Base-by-base conservation (phyloP, 2,888 invertebrate species). In the Himalopsyche anomala region DNA sequence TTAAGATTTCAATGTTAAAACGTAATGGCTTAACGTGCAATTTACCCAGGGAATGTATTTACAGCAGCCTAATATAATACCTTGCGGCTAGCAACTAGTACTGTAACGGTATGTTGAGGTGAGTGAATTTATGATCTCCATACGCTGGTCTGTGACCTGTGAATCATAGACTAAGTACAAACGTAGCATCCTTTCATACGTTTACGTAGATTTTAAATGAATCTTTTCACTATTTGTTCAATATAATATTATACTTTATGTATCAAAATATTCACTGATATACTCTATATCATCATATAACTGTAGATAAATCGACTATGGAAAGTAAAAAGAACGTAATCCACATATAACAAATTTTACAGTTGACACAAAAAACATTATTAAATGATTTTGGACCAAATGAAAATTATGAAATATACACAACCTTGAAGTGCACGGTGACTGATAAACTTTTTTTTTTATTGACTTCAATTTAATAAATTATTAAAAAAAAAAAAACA, bases 11-110 rank as follows among this genome's bases (percentile, higher is more conserved):
- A 79, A 87, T 83, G 86, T 79, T 86, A 86, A 86, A 87, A 86
- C 80, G 81, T 42, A 87, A 87, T 86, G 84, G 85, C 83, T 87
- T 87, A 62, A 87, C 87, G 87, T 87, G 87, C 87, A 87, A 87
- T 87, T 87, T 87, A 87, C 86, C 87, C 84, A 83, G 86, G 81
- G 83, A 85, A 86, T 87, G 86, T 86, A 85, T 74, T 86, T 86
- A 84, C 83, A 84, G 62, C 62, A 19, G 62, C 62, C 62, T 80
- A 38, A 80, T 38, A 82, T 86, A 86, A 86, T 83, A 83, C 82
- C 69, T 74, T 19, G 79, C 82, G 82, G 85, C 55, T 45, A 51
- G 82, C 84, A 54, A n/a, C 84, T 80, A 19, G 80, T 38, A 38
- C 42, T 80, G 54, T n/a, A 3, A 51, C 15, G 38, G 84, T 40